phyloP scores from a whole-genome alignment of 2,797 vertebrate species.

The Mormyrops boulengeri region DNA sequence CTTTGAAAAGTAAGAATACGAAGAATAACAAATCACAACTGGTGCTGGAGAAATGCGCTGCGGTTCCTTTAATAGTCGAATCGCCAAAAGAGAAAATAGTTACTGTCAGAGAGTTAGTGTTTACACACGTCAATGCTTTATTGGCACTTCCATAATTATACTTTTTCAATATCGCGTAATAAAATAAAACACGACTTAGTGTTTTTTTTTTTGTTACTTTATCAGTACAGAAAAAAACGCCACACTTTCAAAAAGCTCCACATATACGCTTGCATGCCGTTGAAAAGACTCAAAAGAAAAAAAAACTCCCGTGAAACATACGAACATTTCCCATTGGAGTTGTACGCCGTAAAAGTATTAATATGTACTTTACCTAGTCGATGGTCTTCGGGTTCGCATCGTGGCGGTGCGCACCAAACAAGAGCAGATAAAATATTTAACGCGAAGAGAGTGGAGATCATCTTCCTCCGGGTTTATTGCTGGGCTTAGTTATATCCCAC shows the following conservation, averaged over 20 bases:
- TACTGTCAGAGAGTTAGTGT: neutral
- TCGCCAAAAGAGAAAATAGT: neutral
- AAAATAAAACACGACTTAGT: neutral
- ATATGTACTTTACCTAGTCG: conserved; percentile 65
- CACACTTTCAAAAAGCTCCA: neutral
- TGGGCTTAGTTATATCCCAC: neutral
- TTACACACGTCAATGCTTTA: neutral
- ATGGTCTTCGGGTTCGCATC: conserved; percentile 59
- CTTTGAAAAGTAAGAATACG: neutral
- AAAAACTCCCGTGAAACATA: neutral
- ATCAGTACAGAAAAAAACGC: neutral
- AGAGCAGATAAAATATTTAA: conserved; percentile 44
- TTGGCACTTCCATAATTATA: neutral
- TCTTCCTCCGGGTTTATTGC: conserved; percentile 35
- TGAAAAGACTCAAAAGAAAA: neutral
- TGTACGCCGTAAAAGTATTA: neutral
- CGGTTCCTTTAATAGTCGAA: neutral
- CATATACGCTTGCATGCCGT: neutral
- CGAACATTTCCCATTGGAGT: neutral
- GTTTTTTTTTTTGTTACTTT: neutral
- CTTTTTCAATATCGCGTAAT: neutral
- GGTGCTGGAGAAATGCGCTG: neutral
- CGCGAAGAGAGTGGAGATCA: conserved; percentile 47
- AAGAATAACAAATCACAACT: neutral
- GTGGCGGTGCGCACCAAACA: conserved; percentile 50